These are phyloP conservation scores for Apocrypta bakeri DNA, from an alignment of 1,140 invertebrate genomes.

Conservation along the genomic window DNA sequence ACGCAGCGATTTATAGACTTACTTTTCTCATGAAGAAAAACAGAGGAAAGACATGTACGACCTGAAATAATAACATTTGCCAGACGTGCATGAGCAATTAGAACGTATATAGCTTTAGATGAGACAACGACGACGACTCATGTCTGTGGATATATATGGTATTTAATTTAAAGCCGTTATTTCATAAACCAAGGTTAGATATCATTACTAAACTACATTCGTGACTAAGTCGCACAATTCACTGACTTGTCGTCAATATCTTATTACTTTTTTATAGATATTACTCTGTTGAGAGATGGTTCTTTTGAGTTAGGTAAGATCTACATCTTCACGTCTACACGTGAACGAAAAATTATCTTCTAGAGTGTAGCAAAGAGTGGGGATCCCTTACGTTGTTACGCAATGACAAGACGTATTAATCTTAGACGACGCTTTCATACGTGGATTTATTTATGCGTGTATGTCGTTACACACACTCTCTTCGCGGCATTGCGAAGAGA, in stretches of 20 bases:
- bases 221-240: not conserved
- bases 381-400: not conserved
- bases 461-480: too few species aligned
- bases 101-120: not conserved
- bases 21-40: not conserved
- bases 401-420: not conserved
- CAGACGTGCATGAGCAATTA: not conserved
- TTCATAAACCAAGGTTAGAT: not conserved
- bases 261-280: too few species aligned
- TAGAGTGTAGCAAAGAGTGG: not conserved
- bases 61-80: not conserved
- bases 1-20: not conserved
- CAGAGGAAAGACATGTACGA: not conserved
- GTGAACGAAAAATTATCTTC: not conserved
- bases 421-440: not conserved
- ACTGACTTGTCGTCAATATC: not conserved
- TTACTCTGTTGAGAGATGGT: too few species aligned
- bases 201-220: not conserved
- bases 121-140: too few species aligned
- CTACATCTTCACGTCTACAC: not conserved
- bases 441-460: not conserved
- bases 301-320: not conserved
- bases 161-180: not conserved
- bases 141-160: not conserved
- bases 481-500: not conserved